Conservation (phyloP, 2,113 vertebrate species). For the Scophthalmus maximus region DNA sequence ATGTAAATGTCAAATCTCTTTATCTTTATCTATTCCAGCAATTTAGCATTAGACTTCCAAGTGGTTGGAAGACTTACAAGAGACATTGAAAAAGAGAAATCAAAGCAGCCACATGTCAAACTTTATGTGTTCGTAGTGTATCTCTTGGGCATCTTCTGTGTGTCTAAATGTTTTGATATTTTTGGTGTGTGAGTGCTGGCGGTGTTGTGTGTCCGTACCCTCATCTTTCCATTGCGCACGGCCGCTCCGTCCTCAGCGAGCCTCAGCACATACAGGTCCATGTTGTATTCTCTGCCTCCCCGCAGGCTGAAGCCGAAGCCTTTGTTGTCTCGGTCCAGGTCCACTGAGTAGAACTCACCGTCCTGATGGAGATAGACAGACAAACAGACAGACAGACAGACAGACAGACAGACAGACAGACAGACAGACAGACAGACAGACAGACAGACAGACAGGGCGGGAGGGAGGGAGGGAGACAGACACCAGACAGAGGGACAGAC, state of each 20-base stretch:
- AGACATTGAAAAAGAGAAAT: too few relatives aligned
- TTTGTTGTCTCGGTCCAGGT: constrained; percentile 96
- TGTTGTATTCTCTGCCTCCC: constrained; percentile 97
- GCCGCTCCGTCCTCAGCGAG: constrained; percentile 97
- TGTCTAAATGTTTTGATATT: background rate
- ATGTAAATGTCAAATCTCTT: too few relatives aligned
- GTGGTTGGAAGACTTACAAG: too few relatives aligned
- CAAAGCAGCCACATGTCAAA: too few relatives aligned
- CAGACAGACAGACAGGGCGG: too few relatives aligned
- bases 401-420: constrained; percentile 23
- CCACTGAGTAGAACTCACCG: constrained; percentile 95
- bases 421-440: constrained; percentile 18
- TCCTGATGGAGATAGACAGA: constrained; percentile 81
- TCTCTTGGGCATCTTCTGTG: too few relatives aligned
- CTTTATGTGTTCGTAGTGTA: too few relatives aligned
- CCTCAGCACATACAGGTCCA: constrained; percentile 98
- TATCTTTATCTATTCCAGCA: too few relatives aligned
- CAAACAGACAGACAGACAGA: constrained; percentile 20
- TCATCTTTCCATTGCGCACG: constrained; percentile 96
- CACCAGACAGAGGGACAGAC: constrained; percentile 17
- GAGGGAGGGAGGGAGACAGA: constrained; percentile 40
- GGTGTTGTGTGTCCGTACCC: constrained; percentile 81
- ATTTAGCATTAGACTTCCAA: too few relatives aligned
- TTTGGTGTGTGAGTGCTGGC: background rate
- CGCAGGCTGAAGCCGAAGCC: constrained; percentile 99